Evolutionary conservation across 1,140 invertebrate genomes (phyloP).

Genomic region (Monomorium pharaonis): DNA sequence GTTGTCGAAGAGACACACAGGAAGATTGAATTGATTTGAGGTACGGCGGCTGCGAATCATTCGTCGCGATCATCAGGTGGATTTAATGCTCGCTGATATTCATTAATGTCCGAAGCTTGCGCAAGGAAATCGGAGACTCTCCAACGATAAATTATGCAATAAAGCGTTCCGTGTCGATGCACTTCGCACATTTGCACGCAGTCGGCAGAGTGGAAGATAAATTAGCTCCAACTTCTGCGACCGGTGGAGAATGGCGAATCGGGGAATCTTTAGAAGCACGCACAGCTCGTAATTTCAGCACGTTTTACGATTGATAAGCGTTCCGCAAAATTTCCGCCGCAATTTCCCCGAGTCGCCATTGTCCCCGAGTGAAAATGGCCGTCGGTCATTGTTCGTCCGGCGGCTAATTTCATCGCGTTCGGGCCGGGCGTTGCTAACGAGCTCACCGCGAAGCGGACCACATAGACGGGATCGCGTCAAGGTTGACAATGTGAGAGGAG

Average conservation of each 20-base stretch:
- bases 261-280: conserved; percentile 10
- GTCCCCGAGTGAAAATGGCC: conserved; percentile 37
- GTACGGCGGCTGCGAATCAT: background rate
- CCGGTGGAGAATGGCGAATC: background rate
- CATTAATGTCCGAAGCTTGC: background rate
- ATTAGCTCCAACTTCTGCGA: conserved; percentile 38
- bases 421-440: conserved; percentile 20
- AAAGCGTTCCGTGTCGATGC: conserved; percentile 14
- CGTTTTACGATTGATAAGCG: conserved; percentile 52
- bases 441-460: conserved; percentile 36
- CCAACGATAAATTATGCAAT: conserved; percentile 21
- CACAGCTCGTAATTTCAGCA: conserved; percentile 42
- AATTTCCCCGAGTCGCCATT: conserved; percentile 46
- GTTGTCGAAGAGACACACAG: background rate
- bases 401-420: conserved; percentile 48
- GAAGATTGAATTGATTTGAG: background rate
- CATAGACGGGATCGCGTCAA: conserved; percentile 29
- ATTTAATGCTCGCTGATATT: background rate
- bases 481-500: conserved; percentile 9
- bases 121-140: conserved; percentile 23
- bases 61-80: background rate
- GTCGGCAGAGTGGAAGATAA: conserved; percentile 32
- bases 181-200: conserved; percentile 4
- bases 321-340: conserved; percentile 52
- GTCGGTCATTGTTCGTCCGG: conserved; percentile 42